Percentiles rank a stretch among this genome's conserved stretches.
Conservation (phyloP, 2,888 invertebrate genomes). For the Nycteola revayana region DNA sequence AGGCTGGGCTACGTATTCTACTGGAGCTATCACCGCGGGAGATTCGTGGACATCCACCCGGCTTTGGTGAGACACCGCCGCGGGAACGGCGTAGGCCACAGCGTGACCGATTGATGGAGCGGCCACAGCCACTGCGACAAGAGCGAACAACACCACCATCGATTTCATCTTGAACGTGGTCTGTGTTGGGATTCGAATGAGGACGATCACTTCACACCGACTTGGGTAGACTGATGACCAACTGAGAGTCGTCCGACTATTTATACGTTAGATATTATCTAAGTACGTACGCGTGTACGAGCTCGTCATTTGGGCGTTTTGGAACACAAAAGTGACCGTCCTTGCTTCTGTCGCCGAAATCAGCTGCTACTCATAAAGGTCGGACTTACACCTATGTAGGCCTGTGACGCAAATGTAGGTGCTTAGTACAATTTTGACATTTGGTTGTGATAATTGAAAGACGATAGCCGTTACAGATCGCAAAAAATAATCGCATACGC, state of each 20-base stretch:
- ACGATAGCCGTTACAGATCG: slow-evolving; percentile 20
- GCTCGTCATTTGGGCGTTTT: slow-evolving; percentile 41
- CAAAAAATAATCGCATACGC: slow-evolving; percentile 29
- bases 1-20: slow-evolving; percentile 36
- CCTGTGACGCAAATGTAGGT: slow-evolving; percentile 17
- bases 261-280: slow-evolving; percentile 60
- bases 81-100: slow-evolving; percentile 41
- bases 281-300: slow-evolving; percentile 40
- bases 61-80: slow-evolving; percentile 58
- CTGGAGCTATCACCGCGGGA: slow-evolving; percentile 42
- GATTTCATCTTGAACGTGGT: slow-evolving; percentile 66
- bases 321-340: slow-evolving; percentile 48
- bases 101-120: slow-evolving; percentile 46
- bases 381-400: slow-evolving; percentile 24
- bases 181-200: slow-evolving; percentile 49
- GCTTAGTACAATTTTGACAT: slow-evolving; percentile 49
- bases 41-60: slow-evolving; percentile 59
- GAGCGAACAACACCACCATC: slow-evolving; percentile 69
- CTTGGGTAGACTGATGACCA: slow-evolving; percentile 53
- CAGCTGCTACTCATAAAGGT: slow-evolving; percentile 30
- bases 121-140: slow-evolving; percentile 47
- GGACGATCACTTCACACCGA: slow-evolving; percentile 62
- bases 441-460: slow-evolving; percentile 31
- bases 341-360: slow-evolving; percentile 44
- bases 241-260: slow-evolving; percentile 45